Evolutionary conservation across 1,140 invertebrate genomes (phyloP), one percentile per base, ranked within the genome.

Genomic region (Notospermus geniculatus): DNA sequence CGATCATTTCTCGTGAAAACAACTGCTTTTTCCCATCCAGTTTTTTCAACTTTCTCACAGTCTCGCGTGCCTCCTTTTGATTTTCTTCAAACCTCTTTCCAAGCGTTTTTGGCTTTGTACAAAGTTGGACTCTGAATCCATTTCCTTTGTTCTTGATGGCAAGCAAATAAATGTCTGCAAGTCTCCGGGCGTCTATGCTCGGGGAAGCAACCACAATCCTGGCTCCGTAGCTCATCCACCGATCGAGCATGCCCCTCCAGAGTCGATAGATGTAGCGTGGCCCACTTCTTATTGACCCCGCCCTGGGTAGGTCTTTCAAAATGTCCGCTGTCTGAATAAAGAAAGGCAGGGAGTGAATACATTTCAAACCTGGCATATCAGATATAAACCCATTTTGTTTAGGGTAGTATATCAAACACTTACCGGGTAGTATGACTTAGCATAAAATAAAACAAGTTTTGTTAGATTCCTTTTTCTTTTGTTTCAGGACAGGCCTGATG

Each of bases 211-310:
- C 25, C 5, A 27, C 25, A 5, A 50, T n/a, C 46, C 25, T 27
- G 46, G 46, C 46, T 9, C 46, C 25, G 4, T 5, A 27, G 9
- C 9, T n/a, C 46, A 50, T 50, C 46, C 46, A 50, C 46, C n/a
- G 5, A n/a, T 50, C 19, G 5, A 50, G 46, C 46, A 50, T 23
- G 19, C 19, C 46, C 25, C n/a, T 50, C 46, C 46, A 50, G n/a
- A 50, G 25, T 50, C n/a, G n/a, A n/a, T 50, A 50, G 46, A 50
- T 50, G 46, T 50, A 50, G n/a, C 25, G n/a, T 4, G 46, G 5
- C n/a, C 46, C 46, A n/a, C 25, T 50, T 19, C 46, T 19, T 5
- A 50, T 27, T 9, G 46, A 19, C 5, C 46, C 46, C 4, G 46
- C 46, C 46, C 46, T 19, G 19, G 46, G 46, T 27, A 50, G n/a